Conservation (phyloP, 2,888 invertebrate species). For the Leucozona laternaria region DNA sequence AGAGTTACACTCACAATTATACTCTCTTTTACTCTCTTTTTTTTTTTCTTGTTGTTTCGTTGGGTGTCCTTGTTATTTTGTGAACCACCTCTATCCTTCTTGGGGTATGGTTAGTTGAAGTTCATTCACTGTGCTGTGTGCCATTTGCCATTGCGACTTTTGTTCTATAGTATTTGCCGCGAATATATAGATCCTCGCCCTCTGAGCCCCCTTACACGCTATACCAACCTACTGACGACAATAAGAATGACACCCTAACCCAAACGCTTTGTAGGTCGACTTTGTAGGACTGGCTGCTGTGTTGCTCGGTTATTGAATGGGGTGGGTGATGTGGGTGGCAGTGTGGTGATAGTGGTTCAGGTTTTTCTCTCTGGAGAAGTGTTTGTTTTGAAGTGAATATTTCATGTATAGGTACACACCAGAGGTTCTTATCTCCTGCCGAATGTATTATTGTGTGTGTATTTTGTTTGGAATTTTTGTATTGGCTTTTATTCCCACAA, state of each 20-base stretch:
- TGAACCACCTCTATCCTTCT: conserved; percentile 7
- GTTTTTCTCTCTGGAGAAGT: conserved; percentile 3
- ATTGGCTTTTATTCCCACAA: conserved; percentile 17
- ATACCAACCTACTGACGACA: conserved; percentile 61
- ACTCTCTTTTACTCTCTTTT: conserved; percentile 32
- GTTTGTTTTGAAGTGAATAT: conserved; percentile 57
- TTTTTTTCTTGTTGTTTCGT: background rate
- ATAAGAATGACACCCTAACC: conserved; percentile 64
- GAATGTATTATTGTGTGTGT: conserved; percentile 11
- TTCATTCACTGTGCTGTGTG: conserved; percentile 65
- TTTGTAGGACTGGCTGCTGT: conserved; percentile 26
- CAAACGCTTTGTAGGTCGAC: conserved; percentile 49
- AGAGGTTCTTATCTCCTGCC: conserved; percentile 55
- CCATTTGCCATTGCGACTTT: conserved; percentile 43
- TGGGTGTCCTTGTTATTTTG: conserved; percentile 50
- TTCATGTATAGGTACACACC: conserved; percentile 49
- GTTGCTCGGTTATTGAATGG: background rate
- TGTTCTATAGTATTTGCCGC: conserved; percentile 19
- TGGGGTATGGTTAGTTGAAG: conserved; percentile 53
- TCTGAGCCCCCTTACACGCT: background rate
- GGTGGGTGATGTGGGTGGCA: background rate
- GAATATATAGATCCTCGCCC: background rate
- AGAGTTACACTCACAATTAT: background rate
- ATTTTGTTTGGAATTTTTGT: conserved; percentile 53
- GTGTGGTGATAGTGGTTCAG: background rate